phyloP scores from a whole-genome alignment of 2,888 invertebrate genomes.

The Drosophila pegasa region DNA sequence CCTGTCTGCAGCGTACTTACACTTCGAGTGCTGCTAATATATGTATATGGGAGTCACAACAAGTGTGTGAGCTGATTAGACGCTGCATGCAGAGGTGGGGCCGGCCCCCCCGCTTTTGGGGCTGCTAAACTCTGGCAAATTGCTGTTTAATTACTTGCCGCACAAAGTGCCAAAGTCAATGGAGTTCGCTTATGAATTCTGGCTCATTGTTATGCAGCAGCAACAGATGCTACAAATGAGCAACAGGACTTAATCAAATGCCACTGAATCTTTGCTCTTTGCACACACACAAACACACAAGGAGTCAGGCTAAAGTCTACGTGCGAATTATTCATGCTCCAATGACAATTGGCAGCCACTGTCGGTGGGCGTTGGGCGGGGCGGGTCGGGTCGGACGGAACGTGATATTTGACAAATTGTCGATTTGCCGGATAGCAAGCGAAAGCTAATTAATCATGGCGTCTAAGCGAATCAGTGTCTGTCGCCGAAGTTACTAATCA shows the following conservation, averaged over 20 bases:
- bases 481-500: conserved; percentile 59
- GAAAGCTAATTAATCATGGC: conserved; percentile 67
- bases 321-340: conserved; percentile 53
- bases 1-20: conserved; percentile 11
- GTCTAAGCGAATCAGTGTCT: conserved; percentile 41
- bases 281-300: conserved; percentile 8
- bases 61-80: conserved; percentile 69
- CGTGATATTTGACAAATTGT: conserved; percentile 54
- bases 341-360: conserved; percentile 26
- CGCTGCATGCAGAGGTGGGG: background rate
- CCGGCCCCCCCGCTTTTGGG: background rate
- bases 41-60: conserved; percentile 51
- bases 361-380: background rate
- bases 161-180: conserved; percentile 41
- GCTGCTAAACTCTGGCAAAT: conserved; percentile 44
- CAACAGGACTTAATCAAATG: conserved; percentile 65
- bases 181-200: conserved; percentile 36
- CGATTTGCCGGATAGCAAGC: conserved; percentile 29
- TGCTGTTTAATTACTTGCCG: conserved; percentile 75
- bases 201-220: conserved; percentile 72
- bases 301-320: conserved; percentile 21
- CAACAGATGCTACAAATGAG: conserved; percentile 65
- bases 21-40: conserved; percentile 20
- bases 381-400: background rate
- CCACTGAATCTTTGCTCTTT: conserved; percentile 27